Conservation (phyloP, 2,888 invertebrate genomes). For the Peribatodes rhomboidaria region DNA sequence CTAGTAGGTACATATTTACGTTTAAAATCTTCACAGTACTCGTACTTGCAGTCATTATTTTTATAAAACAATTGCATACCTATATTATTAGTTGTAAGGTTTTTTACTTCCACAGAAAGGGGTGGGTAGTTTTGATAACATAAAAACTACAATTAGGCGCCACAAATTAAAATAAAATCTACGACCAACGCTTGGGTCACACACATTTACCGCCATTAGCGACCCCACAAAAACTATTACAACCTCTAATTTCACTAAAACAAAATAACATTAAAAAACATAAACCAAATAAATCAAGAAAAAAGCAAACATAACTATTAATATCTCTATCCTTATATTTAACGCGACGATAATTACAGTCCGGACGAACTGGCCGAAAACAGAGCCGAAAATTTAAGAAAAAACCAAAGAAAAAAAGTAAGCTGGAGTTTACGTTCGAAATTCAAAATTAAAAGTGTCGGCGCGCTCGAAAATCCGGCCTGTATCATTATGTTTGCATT, state of each 20-base stretch:
- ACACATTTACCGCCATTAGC: slow-evolving; percentile 80
- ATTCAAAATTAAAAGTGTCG: slow-evolving; percentile 70
- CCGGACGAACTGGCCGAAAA: slow-evolving; percentile 50
- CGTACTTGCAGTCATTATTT: too few species aligned
- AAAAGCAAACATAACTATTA: slow-evolving; percentile 80
- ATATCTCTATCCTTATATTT: slow-evolving; percentile 86
- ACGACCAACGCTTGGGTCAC: slow-evolving; percentile 55
- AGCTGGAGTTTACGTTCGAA: slow-evolving; percentile 70
- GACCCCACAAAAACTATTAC: slow-evolving; percentile 71
- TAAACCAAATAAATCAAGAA: slow-evolving; percentile 82
- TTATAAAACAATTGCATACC: too few species aligned
- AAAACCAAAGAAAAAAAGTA: slow-evolving; percentile 21
- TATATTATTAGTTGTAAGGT: background rate
- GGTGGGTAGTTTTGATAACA: background rate
- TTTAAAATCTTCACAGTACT: too few species aligned
- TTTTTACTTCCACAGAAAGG: background rate
- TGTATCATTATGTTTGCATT: slow-evolving; percentile 84
- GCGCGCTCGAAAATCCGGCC: slow-evolving; percentile 52
- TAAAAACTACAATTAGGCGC: slow-evolving; percentile 42
- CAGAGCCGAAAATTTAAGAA: slow-evolving; percentile 28
- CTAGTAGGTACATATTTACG: too few species aligned
- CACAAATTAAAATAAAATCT: slow-evolving; percentile 36
- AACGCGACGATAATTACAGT: slow-evolving; percentile 82
- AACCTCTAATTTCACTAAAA: slow-evolving; percentile 81
- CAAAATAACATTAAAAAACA: slow-evolving; percentile 75